Conservation (phyloP, 2,797 vertebrate species). For the Sciaenops ocellatus region DNA sequence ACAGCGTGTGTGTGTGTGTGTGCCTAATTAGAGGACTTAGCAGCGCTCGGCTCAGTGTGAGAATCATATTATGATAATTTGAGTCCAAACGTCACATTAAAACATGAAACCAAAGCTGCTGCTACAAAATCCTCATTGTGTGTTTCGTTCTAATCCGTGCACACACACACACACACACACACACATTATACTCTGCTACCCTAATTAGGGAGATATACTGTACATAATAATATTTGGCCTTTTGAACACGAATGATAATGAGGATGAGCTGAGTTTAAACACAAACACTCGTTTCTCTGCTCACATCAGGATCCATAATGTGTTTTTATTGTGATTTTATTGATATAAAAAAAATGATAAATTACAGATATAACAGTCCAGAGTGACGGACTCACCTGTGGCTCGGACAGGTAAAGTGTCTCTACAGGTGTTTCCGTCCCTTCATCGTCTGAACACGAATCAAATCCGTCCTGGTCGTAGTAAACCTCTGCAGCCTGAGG, state of each 20-base stretch:
- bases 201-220: conserved; percentile 27
- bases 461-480: conserved; percentile 87
- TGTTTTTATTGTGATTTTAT: background rate
- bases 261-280: conserved; percentile 17
- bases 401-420: conserved; percentile 68
- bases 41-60: conserved; percentile 8
- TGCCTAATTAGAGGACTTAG: conserved; percentile 43
- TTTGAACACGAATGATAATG: conserved; percentile 5
- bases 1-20: conserved; percentile 4
- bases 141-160: conserved; percentile 31
- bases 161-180: conserved; percentile 21
- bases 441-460: conserved; percentile 89
- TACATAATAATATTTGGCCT: conserved; percentile 30
- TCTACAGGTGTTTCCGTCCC: conserved; percentile 61
- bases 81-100: conserved; percentile 8
- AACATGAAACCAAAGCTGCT: conserved; percentile 34
- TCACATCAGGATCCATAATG: background rate
- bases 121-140: background rate
- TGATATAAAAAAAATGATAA: too few species aligned
- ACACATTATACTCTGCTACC: background rate
- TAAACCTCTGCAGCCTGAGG: conserved; percentile 87
- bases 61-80: conserved; percentile 40
- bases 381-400: conserved; percentile 79
- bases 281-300: background rate
- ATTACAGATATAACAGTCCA: background rate